These are phyloP conservation scores for Aleiodes sp. DNA, from an alignment of 1,140 invertebrate species.

Conservation along the genomic window DNA sequence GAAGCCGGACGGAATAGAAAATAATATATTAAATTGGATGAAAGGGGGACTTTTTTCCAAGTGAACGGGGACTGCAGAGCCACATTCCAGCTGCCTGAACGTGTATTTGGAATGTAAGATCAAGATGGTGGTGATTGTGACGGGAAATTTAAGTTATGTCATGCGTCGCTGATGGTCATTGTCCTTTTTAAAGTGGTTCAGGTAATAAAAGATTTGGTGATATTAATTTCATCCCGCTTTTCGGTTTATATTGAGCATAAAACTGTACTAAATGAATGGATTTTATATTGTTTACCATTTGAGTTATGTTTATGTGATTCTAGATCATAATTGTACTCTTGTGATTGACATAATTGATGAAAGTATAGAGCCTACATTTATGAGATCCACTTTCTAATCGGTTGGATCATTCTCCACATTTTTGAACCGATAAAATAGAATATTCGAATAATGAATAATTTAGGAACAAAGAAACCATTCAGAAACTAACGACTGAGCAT, in stretches of 20 bases:
- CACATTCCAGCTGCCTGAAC: constrained; percentile 46
- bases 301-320: too few species aligned
- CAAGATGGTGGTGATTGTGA: constrained; percentile 53
- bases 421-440: too few species aligned
- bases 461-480: too few species aligned
- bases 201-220: constrained; percentile 40
- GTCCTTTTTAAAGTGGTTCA: constrained; percentile 39
- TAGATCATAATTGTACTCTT: neutral
- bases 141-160: constrained; percentile 48
- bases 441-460: too few species aligned
- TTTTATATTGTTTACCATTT: too few species aligned
- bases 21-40: neutral
- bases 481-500: too few species aligned
- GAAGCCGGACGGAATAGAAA: neutral
- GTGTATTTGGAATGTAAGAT: constrained; percentile 50
- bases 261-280: too few species aligned
- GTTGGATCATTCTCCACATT: too few species aligned
- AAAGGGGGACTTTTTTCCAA: neutral
- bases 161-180: constrained; percentile 44
- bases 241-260: too few species aligned
- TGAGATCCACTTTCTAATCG: too few species aligned
- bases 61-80: constrained; percentile 24
- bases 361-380: too few species aligned
- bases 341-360: neutral
- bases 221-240: too few species aligned